These are phyloP conservation scores for Antechinus stuartii DNA, from an alignment of 2,113 vertebrate species.

Conservation along the genomic window DNA sequence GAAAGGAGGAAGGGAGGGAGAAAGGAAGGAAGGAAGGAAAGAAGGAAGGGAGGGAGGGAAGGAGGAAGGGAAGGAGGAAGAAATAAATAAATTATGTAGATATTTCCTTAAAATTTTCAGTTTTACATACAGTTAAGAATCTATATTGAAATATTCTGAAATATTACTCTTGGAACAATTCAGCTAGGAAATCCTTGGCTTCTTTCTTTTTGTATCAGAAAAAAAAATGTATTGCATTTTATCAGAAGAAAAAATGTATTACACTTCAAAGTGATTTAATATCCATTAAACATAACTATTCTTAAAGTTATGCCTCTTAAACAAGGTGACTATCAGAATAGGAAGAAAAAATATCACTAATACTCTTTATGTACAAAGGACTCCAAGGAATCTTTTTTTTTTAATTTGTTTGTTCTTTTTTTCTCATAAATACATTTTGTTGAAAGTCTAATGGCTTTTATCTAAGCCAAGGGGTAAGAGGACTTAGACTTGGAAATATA, in stretches of 20 bases:
- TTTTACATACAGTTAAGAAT: neutral
- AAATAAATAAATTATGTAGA: neutral
- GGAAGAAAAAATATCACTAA: neutral
- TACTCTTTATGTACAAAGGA: neutral
- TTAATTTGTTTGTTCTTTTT: neutral
- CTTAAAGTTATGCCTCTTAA: neutral
- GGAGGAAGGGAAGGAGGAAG: no score
- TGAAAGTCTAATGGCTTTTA: neutral
- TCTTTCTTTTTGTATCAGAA: neutral
- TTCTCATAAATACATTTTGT: neutral
- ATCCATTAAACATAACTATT: neutral
- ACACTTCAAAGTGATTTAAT: neutral
- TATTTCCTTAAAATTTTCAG: neutral
- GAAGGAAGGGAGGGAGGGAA: no score
- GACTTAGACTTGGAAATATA: slow-evolving; percentile 18
- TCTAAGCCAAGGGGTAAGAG: neutral
- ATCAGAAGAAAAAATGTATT: neutral
- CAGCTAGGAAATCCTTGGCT: neutral
- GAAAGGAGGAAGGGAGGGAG: no score
- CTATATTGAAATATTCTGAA: neutral
- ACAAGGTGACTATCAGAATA: neutral
- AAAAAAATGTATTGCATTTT: neutral
- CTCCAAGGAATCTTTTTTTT: neutral
- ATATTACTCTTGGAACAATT: neutral
- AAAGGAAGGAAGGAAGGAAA: no score